A percentile compares a stretch with the other conserved stretches of the same genome.
Evolutionary conservation across 2,888 invertebrate genomes (phyloP).

Genomic region (Pyralis farinalis): DNA sequence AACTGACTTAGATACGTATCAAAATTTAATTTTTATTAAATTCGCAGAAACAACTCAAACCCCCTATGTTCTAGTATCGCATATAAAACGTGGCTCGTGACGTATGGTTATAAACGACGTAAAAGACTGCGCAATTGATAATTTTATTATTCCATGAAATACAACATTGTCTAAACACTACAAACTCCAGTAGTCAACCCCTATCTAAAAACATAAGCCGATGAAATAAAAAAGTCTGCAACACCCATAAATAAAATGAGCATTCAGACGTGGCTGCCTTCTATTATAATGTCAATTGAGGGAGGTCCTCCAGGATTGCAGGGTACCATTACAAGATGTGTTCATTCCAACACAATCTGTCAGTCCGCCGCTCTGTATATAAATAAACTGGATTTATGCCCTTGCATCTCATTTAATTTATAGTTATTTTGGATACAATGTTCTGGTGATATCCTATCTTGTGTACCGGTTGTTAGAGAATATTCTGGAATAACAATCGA

Average conservation of each 20-base stretch:
- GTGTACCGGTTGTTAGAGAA: conserved; percentile 2
- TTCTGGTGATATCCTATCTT: conserved; percentile 40
- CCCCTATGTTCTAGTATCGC: too few relatives aligned
- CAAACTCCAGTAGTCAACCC: too few relatives aligned
- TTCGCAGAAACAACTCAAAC: too few relatives aligned
- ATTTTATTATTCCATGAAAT: too few relatives aligned
- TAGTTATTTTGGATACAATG: conserved; percentile 64
- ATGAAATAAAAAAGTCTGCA: too few relatives aligned
- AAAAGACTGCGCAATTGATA: too few relatives aligned
- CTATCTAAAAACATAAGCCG: too few relatives aligned
- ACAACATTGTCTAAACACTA: too few relatives aligned
- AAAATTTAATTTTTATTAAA: too few relatives aligned
- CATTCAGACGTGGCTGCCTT: conserved; percentile 18
- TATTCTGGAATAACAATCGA: conserved; percentile 12
- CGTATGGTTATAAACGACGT: too few relatives aligned
- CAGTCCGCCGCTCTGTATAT: conserved; percentile 44
- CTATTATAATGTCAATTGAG: conserved; percentile 73
- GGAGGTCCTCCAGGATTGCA: conserved; percentile 48
- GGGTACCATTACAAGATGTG: conserved; percentile 73
- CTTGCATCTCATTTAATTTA: conserved; percentile 58
- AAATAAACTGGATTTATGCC: conserved; percentile 69
- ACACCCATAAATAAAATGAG: background rate
- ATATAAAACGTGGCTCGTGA: too few relatives aligned
- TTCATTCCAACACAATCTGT: conserved; percentile 72
- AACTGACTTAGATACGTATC: too few relatives aligned